Percentiles rank a stretch among this genome's conserved stretches.
Conservation (phyloP, 1,140 invertebrate genomes). For the Pteromalus puparum region DNA sequence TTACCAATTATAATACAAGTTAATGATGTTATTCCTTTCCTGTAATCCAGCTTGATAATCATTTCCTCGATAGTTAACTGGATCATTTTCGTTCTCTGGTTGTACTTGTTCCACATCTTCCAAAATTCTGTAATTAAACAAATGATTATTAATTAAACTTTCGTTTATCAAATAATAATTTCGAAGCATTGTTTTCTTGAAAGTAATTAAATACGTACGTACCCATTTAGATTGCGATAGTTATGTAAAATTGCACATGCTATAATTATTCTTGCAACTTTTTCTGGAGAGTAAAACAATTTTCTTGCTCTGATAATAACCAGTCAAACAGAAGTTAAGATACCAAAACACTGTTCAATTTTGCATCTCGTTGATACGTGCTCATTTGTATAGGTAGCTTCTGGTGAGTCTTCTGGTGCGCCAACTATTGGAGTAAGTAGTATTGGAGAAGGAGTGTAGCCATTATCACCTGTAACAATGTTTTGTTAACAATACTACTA, state of each 20-base stretch:
- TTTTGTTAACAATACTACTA: too few species aligned
- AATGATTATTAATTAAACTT: neutral
- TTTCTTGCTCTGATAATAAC: neutral
- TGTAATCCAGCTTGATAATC: neutral
- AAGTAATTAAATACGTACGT: neutral
- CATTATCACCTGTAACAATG: constrained; percentile 8
- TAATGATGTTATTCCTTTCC: neutral
- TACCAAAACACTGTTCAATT: neutral
- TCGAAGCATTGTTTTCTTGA: neutral
- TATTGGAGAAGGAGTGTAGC: neutral
- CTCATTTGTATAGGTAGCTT: neutral
- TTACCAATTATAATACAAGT: neutral
- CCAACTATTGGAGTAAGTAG: neutral
- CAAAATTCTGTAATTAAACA: neutral
- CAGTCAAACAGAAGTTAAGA: neutral
- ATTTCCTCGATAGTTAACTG: neutral
- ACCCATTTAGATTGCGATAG: neutral
- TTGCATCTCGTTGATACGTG: neutral
- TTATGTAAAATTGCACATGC: constrained; percentile 6
- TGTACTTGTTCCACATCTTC: neutral
- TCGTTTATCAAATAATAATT: too few species aligned
- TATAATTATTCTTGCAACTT: neutral
- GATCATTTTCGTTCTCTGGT: neutral
- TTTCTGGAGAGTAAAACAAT: constrained; percentile 3
- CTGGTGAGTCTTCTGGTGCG: neutral